phyloP scores from a whole-genome alignment of 2,797 vertebrate genomes.

The Pygocentrus nattereri region DNA sequence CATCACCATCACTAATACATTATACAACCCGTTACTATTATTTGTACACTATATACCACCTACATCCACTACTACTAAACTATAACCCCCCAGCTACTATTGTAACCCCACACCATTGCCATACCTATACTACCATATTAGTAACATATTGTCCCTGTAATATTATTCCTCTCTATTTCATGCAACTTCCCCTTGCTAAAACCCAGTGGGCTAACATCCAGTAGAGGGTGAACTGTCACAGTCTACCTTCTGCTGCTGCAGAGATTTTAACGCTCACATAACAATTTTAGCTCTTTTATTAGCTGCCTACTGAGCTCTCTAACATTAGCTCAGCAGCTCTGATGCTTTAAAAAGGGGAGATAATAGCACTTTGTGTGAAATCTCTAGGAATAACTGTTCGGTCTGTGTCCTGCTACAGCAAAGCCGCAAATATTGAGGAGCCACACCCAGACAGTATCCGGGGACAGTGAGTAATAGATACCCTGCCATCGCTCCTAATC shows the following conservation, averaged over 20 bases:
- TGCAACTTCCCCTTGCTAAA: no score
- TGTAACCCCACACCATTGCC: no score
- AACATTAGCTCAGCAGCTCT: neutral
- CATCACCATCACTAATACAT: neutral
- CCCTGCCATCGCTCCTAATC: conserved; percentile 47
- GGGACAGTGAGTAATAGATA: conserved; percentile 46
- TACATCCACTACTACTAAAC: no score
- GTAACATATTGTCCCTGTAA: neutral
- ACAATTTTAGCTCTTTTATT: neutral
- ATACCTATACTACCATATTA: no score
- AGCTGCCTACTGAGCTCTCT: neutral
- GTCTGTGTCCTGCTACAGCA: neutral
- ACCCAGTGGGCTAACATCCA: no score
- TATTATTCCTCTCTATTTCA: no score
- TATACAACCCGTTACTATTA: neutral
- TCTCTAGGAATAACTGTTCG: neutral
- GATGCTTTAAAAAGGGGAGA: neutral
- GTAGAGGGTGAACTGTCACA: neutral
- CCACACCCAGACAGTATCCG: conserved; percentile 16
- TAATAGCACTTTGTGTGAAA: neutral
- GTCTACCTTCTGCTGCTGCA: neutral
- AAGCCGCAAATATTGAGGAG: neutral
- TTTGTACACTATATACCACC: no score
- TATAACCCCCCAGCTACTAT: no score
- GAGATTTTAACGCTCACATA: neutral